Percentiles rank a stretch among this genome's conserved stretches.
These are phyloP conservation scores for Drosophila willistoni DNA, from an alignment of 1,140 invertebrate genomes.

Conservation along the genomic window DNA sequence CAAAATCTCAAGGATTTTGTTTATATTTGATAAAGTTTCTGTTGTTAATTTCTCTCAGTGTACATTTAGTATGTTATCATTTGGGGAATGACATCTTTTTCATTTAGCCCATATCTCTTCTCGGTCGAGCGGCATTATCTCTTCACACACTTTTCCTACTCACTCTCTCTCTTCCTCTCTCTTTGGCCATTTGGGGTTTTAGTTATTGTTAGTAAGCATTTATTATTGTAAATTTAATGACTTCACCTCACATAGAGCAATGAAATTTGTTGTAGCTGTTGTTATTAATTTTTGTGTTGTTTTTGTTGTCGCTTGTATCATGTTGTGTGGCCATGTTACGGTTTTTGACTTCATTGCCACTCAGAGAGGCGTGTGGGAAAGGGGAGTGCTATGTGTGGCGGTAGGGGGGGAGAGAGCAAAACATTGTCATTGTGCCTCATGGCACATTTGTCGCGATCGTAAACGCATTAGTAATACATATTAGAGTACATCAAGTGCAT, in stretches of 20 bases:
- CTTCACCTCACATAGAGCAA: slow-evolving; percentile 51
- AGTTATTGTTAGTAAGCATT: slow-evolving; percentile 64
- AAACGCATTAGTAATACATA: slow-evolving; percentile 73
- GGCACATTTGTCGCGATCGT: slow-evolving; percentile 76
- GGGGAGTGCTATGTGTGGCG: background rate
- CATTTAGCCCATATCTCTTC: slow-evolving; percentile 53
- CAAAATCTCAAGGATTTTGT: background rate
- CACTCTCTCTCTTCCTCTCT: slow-evolving; percentile 3
- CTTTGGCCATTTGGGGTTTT: slow-evolving; percentile 51
- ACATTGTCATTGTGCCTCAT: slow-evolving; percentile 50
- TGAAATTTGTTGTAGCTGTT: slow-evolving; percentile 26
- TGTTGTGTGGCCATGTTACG: slow-evolving; percentile 79
- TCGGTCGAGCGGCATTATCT: slow-evolving; percentile 30
- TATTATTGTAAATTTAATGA: slow-evolving; percentile 80
- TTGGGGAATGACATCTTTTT: slow-evolving; percentile 66
- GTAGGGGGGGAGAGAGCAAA: too few species aligned
- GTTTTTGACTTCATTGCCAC: slow-evolving; percentile 74
- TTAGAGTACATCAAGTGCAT: slow-evolving; percentile 47
- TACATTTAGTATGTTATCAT: slow-evolving; percentile 34
- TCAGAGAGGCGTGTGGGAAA: slow-evolving; percentile 24
- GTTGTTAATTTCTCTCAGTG: slow-evolving; percentile 5
- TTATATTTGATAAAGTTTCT: too few species aligned
- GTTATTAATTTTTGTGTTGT: slow-evolving; percentile 56
- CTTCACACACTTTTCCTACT: slow-evolving; percentile 22
- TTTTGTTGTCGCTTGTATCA: slow-evolving; percentile 37